Percentiles rank a stretch among this genome's conserved stretches.
phyloP scores from a whole-genome alignment of 2,888 invertebrate species.

The Agrotis puta region DNA sequence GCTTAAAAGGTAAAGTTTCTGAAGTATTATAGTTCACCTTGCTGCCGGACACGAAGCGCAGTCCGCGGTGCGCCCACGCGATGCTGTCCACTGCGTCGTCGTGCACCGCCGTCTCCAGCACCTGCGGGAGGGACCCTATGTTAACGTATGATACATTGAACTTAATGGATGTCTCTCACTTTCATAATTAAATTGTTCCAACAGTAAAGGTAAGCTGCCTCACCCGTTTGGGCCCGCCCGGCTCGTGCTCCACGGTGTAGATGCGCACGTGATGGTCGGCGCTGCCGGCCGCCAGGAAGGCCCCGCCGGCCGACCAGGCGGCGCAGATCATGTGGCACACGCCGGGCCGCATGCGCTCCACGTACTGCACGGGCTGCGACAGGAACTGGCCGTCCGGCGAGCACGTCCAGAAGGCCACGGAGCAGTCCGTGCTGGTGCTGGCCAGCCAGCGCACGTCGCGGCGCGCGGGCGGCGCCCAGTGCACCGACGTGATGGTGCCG shows the following conservation, averaged over 20 bases:
- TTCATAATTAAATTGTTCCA: too few relatives aligned
- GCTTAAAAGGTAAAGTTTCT: too few relatives aligned
- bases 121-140: too few relatives aligned
- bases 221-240: constrained; percentile 88
- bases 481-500: constrained; percentile 88
- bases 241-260: constrained; percentile 94
- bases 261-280: constrained; percentile 98
- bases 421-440: constrained; percentile 98
- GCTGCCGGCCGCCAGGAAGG: constrained; percentile 96
- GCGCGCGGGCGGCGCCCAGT: constrained; percentile 97
- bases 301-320: constrained; percentile 90
- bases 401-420: constrained; percentile 98
- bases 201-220: too few relatives aligned
- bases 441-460: constrained; percentile 96
- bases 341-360: constrained; percentile 97
- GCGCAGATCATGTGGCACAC: constrained; percentile 98
- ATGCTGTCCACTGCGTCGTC: constrained; percentile 98
- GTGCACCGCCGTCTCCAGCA: constrained; percentile 95
- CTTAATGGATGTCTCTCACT: too few relatives aligned
- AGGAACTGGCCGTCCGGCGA: constrained; percentile 84
- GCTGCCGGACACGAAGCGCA: constrained; percentile 97
- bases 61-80: constrained; percentile 97
- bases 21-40: constrained; percentile 83
- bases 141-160: too few relatives aligned
- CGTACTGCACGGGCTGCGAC: constrained; percentile 96